Evolutionary conservation across 2,797 vertebrate species (phyloP), one percentile per base, ranked within the genome.

Genomic region (Vespertilio murinus): DNA sequence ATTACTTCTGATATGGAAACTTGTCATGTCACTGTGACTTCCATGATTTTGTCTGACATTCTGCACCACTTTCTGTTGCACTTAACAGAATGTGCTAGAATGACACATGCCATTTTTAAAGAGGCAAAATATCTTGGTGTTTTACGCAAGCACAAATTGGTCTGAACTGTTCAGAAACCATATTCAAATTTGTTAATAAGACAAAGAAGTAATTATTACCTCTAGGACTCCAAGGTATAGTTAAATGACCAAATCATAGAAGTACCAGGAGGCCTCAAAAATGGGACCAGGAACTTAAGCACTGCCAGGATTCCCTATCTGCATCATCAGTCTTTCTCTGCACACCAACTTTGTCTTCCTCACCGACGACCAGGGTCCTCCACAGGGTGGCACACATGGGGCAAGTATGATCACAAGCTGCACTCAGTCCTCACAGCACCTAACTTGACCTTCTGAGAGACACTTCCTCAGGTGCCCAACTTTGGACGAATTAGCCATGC

Each of bases 1-100:
- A 61, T 81, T 42, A 88, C 40, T 94, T 91, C 47, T 88, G 81
- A 54, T 8, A 81, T 11, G 18, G 22, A 91, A 93, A 81, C 47
- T 61, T 93, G 64, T 33, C 65, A 77, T 91, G 79, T 88, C 87
- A 59, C 45, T 81, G 40, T 16, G 40, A 78, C 74, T 81, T 56
- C 40, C 14, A 10, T 75, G 71, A 38, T 16, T 85, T 94, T 93
- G 71, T 22, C 42, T 56, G 75, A 91, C 49, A 49, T 81, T 86
- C 38, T 49, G 22, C 4, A 25, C 20, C 49, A 85, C 35, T 88
- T 91, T 56, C 67, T 49, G 61, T 91, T 17, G 65, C 42, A 42
- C 54, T 45, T 61, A 85, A 54, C 11, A 74, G 30, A 69, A 90
- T 12, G 52, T 80, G 90, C 67, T 67, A 81, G 8, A 35, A 64